phyloP scores from a whole-genome alignment of 2,113 vertebrate genomes.

The Acrocephalus kingi region DNA sequence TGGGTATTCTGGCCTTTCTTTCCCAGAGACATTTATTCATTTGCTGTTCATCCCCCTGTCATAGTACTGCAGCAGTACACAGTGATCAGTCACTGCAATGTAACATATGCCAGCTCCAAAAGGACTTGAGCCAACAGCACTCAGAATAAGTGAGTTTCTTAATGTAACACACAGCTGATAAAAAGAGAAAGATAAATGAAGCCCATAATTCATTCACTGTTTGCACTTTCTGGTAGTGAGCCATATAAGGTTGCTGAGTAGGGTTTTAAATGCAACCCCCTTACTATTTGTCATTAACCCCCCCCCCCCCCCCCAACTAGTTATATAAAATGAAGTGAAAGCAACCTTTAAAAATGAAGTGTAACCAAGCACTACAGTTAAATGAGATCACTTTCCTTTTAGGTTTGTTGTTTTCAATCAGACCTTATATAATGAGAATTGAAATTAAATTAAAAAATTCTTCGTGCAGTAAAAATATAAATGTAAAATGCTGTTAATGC shows the following conservation, averaged over 20 bases:
- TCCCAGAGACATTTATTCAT: slow-evolving; percentile 9
- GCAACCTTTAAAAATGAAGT: slow-evolving; percentile 17
- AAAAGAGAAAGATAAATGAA: slow-evolving; percentile 31
- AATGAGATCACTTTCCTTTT: neutral
- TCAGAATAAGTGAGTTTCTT: slow-evolving; percentile 48
- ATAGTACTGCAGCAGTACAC: neutral
- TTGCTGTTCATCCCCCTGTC: slow-evolving; percentile 6
- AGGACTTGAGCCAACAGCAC: slow-evolving; percentile 38
- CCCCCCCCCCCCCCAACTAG: accelerated
- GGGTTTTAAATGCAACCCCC: slow-evolving; percentile 19
- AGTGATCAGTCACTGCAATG: slow-evolving; percentile 30
- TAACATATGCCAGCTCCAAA: neutral
- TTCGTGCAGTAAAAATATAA: slow-evolving; percentile 19
- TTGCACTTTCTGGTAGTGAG: slow-evolving; percentile 27
- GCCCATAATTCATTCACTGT: neutral
- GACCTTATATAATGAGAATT: neutral
- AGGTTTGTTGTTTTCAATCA: slow-evolving; percentile 43
- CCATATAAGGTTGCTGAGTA: slow-evolving; percentile 27
- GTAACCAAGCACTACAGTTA: neutral
- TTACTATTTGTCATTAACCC: slow-evolving; percentile 17
- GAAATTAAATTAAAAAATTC: slow-evolving; percentile 34
- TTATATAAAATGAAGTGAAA: slow-evolving; percentile 40
- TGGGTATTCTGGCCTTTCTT: neutral
- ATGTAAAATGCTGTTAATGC: neutral
- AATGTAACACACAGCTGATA: slow-evolving; percentile 2